Conservation (phyloP, 1,140 invertebrate species). For the Neotoxoptera formosana region DNA sequence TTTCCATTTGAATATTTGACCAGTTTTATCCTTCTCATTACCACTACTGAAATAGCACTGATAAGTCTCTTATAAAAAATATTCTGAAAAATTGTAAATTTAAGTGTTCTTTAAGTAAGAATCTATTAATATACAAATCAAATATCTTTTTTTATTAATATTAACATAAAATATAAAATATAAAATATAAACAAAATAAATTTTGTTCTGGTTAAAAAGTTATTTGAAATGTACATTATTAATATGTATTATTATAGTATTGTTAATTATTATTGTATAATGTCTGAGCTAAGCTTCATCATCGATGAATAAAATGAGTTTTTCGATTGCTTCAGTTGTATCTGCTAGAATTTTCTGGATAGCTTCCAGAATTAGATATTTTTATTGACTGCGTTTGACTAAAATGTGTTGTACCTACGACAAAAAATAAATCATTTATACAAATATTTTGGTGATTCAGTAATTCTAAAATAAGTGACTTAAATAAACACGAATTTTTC, state of each 20-base stretch:
- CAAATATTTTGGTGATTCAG: background rate
- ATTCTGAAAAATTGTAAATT: background rate
- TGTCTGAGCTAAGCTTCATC: background rate
- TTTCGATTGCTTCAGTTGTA: background rate
- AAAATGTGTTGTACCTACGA: background rate
- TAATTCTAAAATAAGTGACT: background rate
- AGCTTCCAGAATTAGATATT: background rate
- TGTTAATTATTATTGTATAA: background rate
- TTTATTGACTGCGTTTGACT: background rate
- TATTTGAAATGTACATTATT: background rate
- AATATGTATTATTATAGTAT: background rate
- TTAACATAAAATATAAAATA: background rate
- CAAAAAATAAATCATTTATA: background rate
- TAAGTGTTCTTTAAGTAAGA: too few relatives aligned
- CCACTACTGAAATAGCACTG: background rate
- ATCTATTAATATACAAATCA: background rate
- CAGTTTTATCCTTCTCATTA: background rate
- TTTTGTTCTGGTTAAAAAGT: background rate
- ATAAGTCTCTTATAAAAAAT: background rate
- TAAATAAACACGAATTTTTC: background rate
- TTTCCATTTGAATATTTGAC: background rate
- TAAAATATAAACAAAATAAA: too few relatives aligned
- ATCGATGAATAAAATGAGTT: background rate
- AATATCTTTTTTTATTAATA: background rate
- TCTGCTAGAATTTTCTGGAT: background rate